Percentiles rank a stretch among this genome's conserved stretches.
These are phyloP conservation scores for Diorhabda elongata DNA, from an alignment of 1,140 invertebrate genomes.

Conservation along the genomic window DNA sequence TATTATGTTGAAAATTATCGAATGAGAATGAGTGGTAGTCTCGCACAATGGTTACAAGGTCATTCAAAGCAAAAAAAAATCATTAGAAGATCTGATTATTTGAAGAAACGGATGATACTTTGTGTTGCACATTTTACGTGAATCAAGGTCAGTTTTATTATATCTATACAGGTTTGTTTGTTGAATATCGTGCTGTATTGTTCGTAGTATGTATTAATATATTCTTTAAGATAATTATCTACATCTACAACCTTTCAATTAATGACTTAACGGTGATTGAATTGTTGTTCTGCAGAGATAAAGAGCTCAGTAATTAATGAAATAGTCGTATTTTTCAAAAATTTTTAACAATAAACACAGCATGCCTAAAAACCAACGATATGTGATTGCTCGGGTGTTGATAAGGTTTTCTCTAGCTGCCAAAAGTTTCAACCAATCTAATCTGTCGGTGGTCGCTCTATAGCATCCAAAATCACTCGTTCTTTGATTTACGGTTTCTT, in stretches of 20 bases:
- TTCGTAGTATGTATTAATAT: constrained; percentile 23
- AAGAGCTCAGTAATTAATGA: too few relatives aligned
- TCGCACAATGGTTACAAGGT: constrained; percentile 21
- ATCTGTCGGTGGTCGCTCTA: too few relatives aligned
- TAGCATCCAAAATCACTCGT: too few relatives aligned
- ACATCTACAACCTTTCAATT: constrained; percentile 22
- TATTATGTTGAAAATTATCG: not conserved
- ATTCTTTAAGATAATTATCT: constrained; percentile 21
- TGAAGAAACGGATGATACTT: constrained; percentile 29
- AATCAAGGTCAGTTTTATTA: constrained; percentile 28
- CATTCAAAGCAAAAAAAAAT: constrained; percentile 18
- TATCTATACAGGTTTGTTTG: constrained; percentile 18
- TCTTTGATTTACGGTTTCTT: too few relatives aligned
- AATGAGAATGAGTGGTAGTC: constrained; percentile 4
- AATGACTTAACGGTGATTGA: constrained; percentile 11
- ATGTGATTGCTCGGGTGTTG: too few relatives aligned
- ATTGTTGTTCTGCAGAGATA: not conserved
- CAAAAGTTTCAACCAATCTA: too few relatives aligned
- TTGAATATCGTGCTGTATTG: constrained; percentile 26
- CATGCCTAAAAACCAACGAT: too few relatives aligned
- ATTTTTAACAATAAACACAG: too few relatives aligned
- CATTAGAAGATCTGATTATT: constrained; percentile 24
- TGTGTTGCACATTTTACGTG: constrained; percentile 26
- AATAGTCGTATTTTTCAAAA: too few relatives aligned
- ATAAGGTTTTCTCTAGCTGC: too few relatives aligned